These are phyloP conservation scores for Hirtodrosophila duncani DNA, from an alignment of 2,888 invertebrate species.

Conservation along the genomic window DNA sequence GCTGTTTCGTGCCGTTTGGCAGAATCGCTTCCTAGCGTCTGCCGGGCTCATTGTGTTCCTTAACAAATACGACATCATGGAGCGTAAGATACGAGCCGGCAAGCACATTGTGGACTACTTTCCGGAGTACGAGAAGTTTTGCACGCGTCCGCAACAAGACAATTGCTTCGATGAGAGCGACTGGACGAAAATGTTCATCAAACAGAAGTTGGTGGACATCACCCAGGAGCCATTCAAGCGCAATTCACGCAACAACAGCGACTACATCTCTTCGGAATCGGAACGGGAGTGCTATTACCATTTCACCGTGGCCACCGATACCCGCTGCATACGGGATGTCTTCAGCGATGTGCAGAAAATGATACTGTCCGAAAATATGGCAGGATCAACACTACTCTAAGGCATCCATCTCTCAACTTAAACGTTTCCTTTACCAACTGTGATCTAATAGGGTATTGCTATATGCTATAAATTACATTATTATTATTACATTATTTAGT, in stretches of 20 bases:
- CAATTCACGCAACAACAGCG: conserved; percentile 74
- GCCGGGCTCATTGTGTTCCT: conserved; percentile 89
- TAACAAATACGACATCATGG: conserved; percentile 89
- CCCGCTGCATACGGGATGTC: conserved; percentile 85
- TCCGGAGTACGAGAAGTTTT: conserved; percentile 82
- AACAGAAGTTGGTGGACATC: conserved; percentile 82
- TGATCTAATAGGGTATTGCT: conserved; percentile 22
- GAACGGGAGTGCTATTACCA: conserved; percentile 85
- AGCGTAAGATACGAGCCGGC: conserved; percentile 85
- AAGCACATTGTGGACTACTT: conserved; percentile 83
- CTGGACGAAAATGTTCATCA: conserved; percentile 83
- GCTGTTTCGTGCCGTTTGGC: conserved; percentile 88
- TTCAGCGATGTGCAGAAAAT: conserved; percentile 87
- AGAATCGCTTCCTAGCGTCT: conserved; percentile 83
- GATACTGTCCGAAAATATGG: conserved; percentile 80
- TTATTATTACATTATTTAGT: no score
- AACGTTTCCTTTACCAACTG: conserved; percentile 18
- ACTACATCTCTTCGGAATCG: conserved; percentile 76
- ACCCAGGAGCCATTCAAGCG: conserved; percentile 80
- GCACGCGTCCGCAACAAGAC: conserved; percentile 78
- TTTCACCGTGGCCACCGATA: conserved; percentile 87
- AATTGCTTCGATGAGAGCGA: conserved; percentile 82
- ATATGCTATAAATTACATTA: no score
- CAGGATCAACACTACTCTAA: conserved; percentile 77
- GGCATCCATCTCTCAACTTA: conserved; percentile 13